Evolutionary conservation across 2,113 vertebrate species (phyloP), one percentile per base, ranked within the genome.

Genomic region (Corapipo altera): DNA sequence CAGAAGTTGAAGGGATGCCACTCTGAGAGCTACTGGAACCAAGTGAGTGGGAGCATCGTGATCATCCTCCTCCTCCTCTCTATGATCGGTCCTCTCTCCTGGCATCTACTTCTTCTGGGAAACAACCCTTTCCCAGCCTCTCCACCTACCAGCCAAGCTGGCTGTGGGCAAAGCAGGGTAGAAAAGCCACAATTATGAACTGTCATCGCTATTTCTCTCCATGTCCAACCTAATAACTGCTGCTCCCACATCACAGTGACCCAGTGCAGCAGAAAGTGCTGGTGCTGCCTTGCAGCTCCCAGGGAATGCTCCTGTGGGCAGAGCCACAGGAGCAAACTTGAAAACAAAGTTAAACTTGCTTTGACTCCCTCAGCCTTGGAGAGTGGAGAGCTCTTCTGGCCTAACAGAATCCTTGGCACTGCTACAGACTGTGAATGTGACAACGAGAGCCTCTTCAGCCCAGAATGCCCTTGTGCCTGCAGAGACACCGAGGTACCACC

Each of bases 181-280:
- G 6, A 55, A 71, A 82, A 88, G 54, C 62, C 67, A 19, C 7
- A 9, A 4, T 13, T 73, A 76, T 3, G 83, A 95, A 70, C 0
- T 5, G 21, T 80, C 62, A 30, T 61, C 3, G 12, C 66, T 75
- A 3, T 33, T 79, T 39, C 51, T 37, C 74, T 71, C 95, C 33
- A 20, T 90, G 95, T 96, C 89, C 79, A 89, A 71, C 91, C 82
- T 83, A 41, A 26, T 44, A 91, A 86, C 86, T 32, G 86, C 92
- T 64, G 84, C 46, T 94, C 93, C 73, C 23, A 1, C 5, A 2
- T 49, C 66, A 11, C 3, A 12, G 85, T 77, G 81, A 37, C 54
- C 88, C 76, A 90, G 62, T 54, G 15, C 3, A 65, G 96, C 92
- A 59, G 80, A 58, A 71, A 59, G 88, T 27, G 37, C 79, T 75